Base-by-base conservation (phyloP, 92 coral and sea anemone species). In the Palythoa caribaeorum region DNA sequence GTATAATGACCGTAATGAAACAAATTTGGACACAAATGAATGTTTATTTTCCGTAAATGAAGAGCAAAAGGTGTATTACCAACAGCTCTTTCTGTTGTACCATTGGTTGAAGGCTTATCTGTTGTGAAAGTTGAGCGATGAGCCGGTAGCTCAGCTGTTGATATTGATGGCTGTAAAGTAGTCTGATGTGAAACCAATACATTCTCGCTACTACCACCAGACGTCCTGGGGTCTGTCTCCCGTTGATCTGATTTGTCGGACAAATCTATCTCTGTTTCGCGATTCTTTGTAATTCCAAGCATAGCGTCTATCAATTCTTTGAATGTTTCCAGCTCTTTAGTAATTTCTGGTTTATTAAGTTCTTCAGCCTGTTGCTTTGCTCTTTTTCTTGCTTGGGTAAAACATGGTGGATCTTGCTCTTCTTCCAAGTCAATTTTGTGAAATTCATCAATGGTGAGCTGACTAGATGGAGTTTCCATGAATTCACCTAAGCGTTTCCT, bases 331-430 rank as follows among this genome's bases (percentile, higher is more conserved):
- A 97, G 73, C 59, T 97, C 98, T 8, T 85, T 91, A 9, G 98
- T 90, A 48, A 97, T 92, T 51, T 90, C 99, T 21, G 99, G 96
- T 62, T 94, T 97, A 72, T 88, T 90, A 2, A 97, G 83, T 44
- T 92, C 98, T 79, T 93, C 98, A 3, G 93, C 87, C 71, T 97
- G 99, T 38, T 97, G 99, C 84, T 97, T 97, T 3, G 94, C 96
- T 40, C 93, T 90, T 78, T 89, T 94, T 50, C 98, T 87, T 2
- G 94, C 99, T 57, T 91, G 93, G 38, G 99, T 97, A 77, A 97
- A 97, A 40, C 96, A 90, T 1, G 99, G 99, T 11, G 99, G 99
- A 71, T 97, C 99, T 65, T 97, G 99, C 38, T 97, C 99, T 51
- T 97, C 99, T 78, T 97, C 99, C 71, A 97, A 87, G 84, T 97